A percentile compares a stretch with the other conserved stretches of the same genome.
phyloP scores from a whole-genome alignment of 2,888 invertebrate genomes.

The Hirtodrosophila trivittata region DNA sequence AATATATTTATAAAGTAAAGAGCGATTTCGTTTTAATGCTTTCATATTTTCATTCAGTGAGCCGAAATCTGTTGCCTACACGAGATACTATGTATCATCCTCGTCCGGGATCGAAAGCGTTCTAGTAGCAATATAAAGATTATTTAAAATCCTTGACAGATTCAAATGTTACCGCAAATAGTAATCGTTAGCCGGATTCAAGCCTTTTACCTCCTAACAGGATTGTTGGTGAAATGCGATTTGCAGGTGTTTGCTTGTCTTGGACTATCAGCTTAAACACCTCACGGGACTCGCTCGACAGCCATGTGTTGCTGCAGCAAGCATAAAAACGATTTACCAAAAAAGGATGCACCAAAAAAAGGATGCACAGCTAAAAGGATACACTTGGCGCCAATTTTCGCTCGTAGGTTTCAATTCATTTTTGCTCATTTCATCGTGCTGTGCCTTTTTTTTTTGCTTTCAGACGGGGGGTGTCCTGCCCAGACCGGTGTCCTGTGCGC shows the following conservation, averaged over 20 bases:
- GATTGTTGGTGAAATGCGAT: background rate
- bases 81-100: too few species aligned
- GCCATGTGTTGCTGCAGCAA: conserved; percentile 66
- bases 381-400: conserved; percentile 35
- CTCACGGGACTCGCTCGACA: conserved; percentile 31
- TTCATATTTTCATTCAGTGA: too few species aligned
- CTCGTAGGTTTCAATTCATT: conserved; percentile 49
- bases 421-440: conserved; percentile 47
- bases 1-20: too few species aligned
- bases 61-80: too few species aligned
- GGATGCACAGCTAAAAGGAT: conserved; percentile 16
- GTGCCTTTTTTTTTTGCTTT: conserved; percentile 13
- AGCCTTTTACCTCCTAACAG: conserved; percentile 2
- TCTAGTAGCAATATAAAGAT: too few species aligned
- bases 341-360: conserved; percentile 6
- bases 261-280: conserved; percentile 67
- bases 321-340: background rate
- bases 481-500: conserved; percentile 42
- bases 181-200: conserved; percentile 1
- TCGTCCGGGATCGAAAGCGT: too few species aligned
- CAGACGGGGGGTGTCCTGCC: conserved; percentile 12
- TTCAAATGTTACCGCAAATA: too few species aligned
- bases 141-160: too few species aligned
- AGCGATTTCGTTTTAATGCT: too few species aligned
- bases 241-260: conserved; percentile 21